Conservation (phyloP, 2,888 invertebrate genomes). For the Trachelus iudaicus region DNA sequence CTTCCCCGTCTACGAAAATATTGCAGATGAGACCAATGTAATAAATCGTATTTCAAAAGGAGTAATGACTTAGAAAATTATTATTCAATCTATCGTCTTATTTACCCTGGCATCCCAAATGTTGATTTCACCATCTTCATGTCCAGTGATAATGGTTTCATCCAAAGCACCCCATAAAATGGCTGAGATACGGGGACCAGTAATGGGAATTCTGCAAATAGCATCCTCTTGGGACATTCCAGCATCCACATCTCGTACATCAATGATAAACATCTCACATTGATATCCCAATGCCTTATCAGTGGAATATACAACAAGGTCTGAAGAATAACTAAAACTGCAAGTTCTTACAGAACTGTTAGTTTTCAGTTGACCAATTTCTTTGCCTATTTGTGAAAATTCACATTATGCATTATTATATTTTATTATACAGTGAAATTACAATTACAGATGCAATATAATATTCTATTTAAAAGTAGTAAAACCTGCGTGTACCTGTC, state of each 20-base stretch:
- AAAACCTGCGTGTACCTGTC: conserved; percentile 64
- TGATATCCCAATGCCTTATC: conserved; percentile 92
- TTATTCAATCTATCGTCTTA: conserved; percentile 4
- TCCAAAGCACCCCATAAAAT: conserved; percentile 96
- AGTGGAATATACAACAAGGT: conserved; percentile 92
- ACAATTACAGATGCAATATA: conserved; percentile 3
- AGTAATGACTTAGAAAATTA: not conserved
- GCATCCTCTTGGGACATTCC: conserved; percentile 77
- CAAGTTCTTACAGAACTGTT: conserved; percentile 93
- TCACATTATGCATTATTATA: conserved; percentile 4
- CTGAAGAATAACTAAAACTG: conserved; percentile 92
- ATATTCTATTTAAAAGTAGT: not conserved
- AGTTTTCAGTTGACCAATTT: conserved; percentile 80
- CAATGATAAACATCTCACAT: conserved; percentile 90
- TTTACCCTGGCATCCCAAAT: conserved; percentile 91
- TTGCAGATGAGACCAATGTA: not conserved
- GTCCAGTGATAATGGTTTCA: conserved; percentile 90
- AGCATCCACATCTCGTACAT: conserved; percentile 81
- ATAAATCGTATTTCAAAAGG: not conserved
- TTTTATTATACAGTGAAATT: conserved; percentile 3
- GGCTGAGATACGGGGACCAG: conserved; percentile 88
- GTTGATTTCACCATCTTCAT: conserved; percentile 92
- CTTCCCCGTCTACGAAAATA: conserved; percentile 78
- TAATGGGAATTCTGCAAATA: conserved; percentile 82
- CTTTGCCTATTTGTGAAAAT: conserved; percentile 68